Evolutionary conservation across 2,113 vertebrate species (phyloP), one percentile per base, ranked within the genome.

Genomic region (Pholis gunnellus): DNA sequence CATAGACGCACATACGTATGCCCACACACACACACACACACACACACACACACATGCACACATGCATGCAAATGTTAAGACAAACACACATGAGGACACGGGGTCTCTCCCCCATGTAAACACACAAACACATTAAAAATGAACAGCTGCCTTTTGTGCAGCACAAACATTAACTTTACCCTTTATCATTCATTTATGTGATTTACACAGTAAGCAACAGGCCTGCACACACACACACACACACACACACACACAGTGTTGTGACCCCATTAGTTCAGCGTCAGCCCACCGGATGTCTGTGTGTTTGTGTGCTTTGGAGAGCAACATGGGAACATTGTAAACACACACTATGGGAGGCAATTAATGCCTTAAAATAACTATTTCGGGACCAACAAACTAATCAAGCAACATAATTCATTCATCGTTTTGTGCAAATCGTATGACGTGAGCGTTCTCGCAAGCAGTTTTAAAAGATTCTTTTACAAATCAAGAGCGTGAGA

Each of bases 231-330:
- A 69, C 44, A 65, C 44, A 29, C n/a, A 68, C 48, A 50, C 52
- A 76, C 42, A 66, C 64, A 73, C 42, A 34, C 38, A 67, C 46
- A 56, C 18, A 67, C 36, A 59, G 14, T 9, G 52, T 6, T 22
- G 31, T 82, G 71, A 87, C 78, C 68, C 74, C 29, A 69, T 34
- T 27, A 42, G 34, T 60, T 17, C 9, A 67, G 20, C 38, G 22
- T 56, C 72, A 84, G 69, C 22, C 80, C 46, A 85, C 84, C 81
- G 88, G 87, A 90, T 88, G 78, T 89, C 5, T 77, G 52, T 83
- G 76, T 88, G 52, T 88, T 67, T 85, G 77, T 79, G 57, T 87
- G 29, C n/a, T 71, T 34, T 75, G 57, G 8, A 57, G 54, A 74
- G 34, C 61, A 81, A 79, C 84, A 85, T 87, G 87, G 86, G 86